phyloP scores from a whole-genome alignment of 1,140 invertebrate genomes.

The Panagrolaimus sp. region DNA sequence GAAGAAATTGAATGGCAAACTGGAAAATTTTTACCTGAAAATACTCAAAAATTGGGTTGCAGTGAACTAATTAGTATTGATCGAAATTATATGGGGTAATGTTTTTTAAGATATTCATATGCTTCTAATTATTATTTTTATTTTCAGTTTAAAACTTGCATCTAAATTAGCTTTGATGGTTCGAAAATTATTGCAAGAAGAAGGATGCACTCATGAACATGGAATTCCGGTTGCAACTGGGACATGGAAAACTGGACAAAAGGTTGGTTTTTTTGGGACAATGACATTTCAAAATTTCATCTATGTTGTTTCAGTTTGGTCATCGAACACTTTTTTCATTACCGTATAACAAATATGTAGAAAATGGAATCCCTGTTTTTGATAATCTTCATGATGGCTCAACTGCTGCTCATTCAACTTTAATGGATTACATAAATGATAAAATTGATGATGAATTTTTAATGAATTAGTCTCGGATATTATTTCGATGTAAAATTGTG shows the following conservation, averaged over 20 bases:
- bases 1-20: background rate
- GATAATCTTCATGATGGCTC: conserved; percentile 5
- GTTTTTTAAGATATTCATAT: background rate
- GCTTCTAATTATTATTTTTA: background rate
- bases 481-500: too few species aligned
- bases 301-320: background rate
- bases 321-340: background rate
- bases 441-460: too few species aligned
- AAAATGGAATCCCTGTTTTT: background rate
- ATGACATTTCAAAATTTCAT: background rate
- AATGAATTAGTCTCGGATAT: too few species aligned
- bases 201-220: too few species aligned
- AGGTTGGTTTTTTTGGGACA: too few species aligned
- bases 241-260: too few species aligned
- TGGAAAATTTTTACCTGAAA: background rate
- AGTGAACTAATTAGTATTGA: background rate
- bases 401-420: background rate
- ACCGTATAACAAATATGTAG: background rate
- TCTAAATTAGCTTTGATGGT: background rate
- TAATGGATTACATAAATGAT: background rate
- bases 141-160: background rate
- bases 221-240: too few species aligned
- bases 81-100: background rate
- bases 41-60: background rate
- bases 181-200: background rate